Conservation (phyloP, 1,140 invertebrate species). For the Zaprionus nigranus region DNA sequence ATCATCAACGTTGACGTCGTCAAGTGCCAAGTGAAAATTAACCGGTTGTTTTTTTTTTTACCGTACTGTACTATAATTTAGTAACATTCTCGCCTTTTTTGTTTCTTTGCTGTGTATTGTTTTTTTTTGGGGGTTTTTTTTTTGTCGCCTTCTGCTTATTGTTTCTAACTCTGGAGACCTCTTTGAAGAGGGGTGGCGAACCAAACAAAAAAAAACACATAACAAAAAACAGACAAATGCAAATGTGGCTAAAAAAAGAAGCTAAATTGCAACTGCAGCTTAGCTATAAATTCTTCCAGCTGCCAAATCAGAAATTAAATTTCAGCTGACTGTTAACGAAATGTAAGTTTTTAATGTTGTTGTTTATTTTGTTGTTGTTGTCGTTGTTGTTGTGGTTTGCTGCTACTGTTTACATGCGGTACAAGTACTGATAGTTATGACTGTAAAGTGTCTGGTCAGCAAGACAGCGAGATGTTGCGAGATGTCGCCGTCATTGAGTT, state of each 20-base stretch:
- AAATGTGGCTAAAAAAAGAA: neutral
- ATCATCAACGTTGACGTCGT: conserved; percentile 15
- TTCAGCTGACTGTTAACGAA: conserved; percentile 59
- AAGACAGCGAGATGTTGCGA: conserved; percentile 37
- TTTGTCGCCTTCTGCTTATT: conserved; percentile 35
- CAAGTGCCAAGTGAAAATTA: conserved; percentile 56
- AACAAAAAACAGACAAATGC: conserved; percentile 13
- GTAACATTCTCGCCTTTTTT: conserved; percentile 27
- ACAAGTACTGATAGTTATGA: conserved; percentile 17
- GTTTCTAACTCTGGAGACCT: conserved; percentile 13
- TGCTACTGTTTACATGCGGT: conserved; percentile 36
- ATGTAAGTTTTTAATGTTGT: conserved; percentile 64
- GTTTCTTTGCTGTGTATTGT: conserved; percentile 36
- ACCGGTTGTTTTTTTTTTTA: conserved; percentile 53
- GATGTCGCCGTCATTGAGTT: conserved; percentile 35
- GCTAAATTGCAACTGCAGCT: conserved; percentile 12
- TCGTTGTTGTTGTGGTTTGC: neutral
- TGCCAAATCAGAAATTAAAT: conserved; percentile 62
- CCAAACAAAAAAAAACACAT: neutral
- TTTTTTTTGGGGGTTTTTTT: conserved; percentile 17
- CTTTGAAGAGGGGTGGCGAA: neutral
- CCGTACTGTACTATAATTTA: conserved; percentile 48
- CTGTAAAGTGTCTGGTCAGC: conserved; percentile 36
- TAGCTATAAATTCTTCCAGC: conserved; percentile 48
- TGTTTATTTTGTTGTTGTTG: too few relatives aligned